A percentile compares a stretch with the other conserved stretches of the same genome.
phyloP scores from a whole-genome alignment of 2,797 vertebrate genomes.

The Neopelma chrysocephalum region DNA sequence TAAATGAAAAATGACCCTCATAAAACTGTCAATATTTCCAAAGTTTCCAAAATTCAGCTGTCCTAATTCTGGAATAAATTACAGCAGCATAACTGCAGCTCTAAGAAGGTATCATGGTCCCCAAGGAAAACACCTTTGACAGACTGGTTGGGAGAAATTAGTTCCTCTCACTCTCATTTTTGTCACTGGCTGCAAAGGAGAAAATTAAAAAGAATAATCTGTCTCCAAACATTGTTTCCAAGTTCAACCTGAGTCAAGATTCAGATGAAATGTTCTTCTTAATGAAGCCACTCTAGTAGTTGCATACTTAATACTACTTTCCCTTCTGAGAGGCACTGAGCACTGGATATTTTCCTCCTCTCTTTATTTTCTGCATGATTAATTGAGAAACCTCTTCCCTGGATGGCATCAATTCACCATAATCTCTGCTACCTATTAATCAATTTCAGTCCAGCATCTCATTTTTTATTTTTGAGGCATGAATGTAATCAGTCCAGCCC shows the following conservation, averaged over 20 bases:
- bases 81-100: background rate
- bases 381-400: background rate
- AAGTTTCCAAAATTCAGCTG: background rate
- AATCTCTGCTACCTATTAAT: conserved; percentile 26
- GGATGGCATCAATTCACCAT: conserved; percentile 23
- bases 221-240: conserved; percentile 4
- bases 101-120: background rate
- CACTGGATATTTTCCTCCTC: background rate
- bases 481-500: conserved; percentile 28
- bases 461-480: conserved; percentile 32
- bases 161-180: background rate
- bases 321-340: background rate
- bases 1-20: background rate
- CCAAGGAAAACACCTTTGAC: background rate
- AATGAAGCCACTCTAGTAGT: background rate
- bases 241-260: background rate
- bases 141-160: background rate
- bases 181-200: conserved; percentile 22
- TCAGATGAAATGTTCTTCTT: background rate
- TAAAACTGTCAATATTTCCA: background rate
- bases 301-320: background rate
- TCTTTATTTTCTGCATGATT: background rate
- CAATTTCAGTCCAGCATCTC: conserved; percentile 10
- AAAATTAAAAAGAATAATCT: conserved; percentile 31
- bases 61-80: background rate